These are phyloP conservation scores for Enteromius trimaculatus DNA, from an alignment of 2,797 vertebrate genomes.

Conservation along the genomic window DNA sequence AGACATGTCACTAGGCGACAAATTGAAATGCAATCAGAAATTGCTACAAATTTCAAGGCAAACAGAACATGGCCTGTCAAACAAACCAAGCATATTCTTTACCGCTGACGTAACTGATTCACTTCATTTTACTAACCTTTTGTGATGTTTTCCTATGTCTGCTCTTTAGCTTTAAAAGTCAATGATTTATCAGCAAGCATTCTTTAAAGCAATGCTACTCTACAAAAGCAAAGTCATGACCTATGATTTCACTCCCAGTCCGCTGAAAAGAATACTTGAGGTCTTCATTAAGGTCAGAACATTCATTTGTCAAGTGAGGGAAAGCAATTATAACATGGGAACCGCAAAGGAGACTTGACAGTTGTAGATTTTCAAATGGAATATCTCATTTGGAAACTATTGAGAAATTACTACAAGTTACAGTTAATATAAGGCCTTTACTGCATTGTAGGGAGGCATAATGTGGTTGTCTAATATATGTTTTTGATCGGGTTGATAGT, in stretches of 20 bases:
- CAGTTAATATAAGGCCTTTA: not conserved
- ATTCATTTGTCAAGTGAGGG: constrained; percentile 50
- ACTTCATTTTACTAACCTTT: not conserved
- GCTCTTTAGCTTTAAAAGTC: constrained; percentile 19
- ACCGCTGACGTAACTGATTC: not conserved
- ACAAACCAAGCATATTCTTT: constrained; percentile 24
- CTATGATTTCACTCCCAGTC: constrained; percentile 32
- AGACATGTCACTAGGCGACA: constrained; percentile 46
- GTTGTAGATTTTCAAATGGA: not conserved
- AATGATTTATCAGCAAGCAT: constrained; percentile 44
- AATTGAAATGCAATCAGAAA: constrained; percentile 48
- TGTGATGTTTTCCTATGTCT: not conserved
- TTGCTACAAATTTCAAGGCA: constrained; percentile 45
- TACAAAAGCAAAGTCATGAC: constrained; percentile 53
- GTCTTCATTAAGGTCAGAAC: constrained; percentile 48
- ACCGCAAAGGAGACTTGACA: not conserved
- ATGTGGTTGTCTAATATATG: not conserved
- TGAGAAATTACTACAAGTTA: not conserved
- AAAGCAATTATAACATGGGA: not conserved
- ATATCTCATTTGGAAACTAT: not conserved
- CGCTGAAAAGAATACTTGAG: constrained; percentile 24
- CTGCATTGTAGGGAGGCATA: not conserved
- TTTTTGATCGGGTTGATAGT: not conserved
- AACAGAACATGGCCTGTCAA: constrained; percentile 29
- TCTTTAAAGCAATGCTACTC: constrained; percentile 40